Evolutionary conservation across 2,797 vertebrate species (phyloP).

Genomic region (Cirrhinus molitorella): DNA sequence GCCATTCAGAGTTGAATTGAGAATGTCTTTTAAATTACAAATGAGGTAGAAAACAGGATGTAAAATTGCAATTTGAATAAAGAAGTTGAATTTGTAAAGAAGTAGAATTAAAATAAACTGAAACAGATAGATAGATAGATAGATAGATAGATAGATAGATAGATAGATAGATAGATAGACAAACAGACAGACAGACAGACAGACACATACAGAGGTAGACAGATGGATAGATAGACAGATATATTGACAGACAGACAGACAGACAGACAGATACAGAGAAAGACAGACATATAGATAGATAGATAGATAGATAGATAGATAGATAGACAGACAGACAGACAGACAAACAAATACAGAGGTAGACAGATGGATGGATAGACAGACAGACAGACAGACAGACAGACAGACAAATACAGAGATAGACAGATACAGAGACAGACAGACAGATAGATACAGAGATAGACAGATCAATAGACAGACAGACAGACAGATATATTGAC

Average conservation of each 20-base stretch:
- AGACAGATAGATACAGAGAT: background rate
- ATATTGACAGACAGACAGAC: too few species aligned
- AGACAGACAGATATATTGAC: background rate
- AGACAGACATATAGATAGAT: too few species aligned
- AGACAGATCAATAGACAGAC: background rate
- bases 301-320: background rate
- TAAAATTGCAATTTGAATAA: background rate
- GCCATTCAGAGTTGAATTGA: constrained; percentile 30
- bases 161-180: too few species aligned
- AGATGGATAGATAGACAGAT: too few species aligned
- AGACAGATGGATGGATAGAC: background rate
- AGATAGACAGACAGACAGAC: background rate
- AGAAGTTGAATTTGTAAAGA: too few species aligned
- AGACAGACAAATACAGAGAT: background rate
- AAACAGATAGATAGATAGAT: background rate
- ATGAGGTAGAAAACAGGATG: background rate
- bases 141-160: background rate
- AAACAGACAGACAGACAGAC: too few species aligned
- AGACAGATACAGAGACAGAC: too few species aligned
- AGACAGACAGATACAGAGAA: too few species aligned
- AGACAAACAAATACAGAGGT: background rate
- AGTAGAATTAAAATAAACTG: background rate
- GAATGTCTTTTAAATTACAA: background rate
- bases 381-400: background rate
- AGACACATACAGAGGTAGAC: too few species aligned